Conservation (phyloP, 2,113 vertebrate species). For the Cyanoramphus novaezelandiae region DNA sequence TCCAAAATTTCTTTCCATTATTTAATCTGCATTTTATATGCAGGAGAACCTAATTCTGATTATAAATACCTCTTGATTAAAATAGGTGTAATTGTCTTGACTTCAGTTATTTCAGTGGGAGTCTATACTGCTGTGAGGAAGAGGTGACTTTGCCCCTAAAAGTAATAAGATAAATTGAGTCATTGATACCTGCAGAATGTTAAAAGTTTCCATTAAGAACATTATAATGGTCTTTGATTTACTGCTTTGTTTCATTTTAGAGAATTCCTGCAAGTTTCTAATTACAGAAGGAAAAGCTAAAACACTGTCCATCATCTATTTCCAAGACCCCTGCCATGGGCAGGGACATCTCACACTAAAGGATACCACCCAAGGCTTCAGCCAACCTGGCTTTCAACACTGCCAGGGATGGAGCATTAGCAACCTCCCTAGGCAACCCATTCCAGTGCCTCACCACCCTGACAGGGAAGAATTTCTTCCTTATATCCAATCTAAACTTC, state of each 20-base stretch:
- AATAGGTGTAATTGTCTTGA: neutral
- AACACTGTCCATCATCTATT: neutral
- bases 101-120: neutral
- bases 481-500: no score
- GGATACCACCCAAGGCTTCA: no score
- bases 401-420: no score
- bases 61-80: neutral
- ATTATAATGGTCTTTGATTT: neutral
- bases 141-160: neutral
- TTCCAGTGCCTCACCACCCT: no score
- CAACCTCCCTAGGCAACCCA: no score
- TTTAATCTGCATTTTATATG: neutral
- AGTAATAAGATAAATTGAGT: neutral
- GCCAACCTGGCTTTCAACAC: no score
- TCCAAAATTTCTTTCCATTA: neutral
- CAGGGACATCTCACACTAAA: no score
- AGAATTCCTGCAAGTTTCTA: neutral
- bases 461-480: no score
- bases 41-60: neutral
- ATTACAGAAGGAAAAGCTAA: neutral
- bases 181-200: neutral
- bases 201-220: neutral
- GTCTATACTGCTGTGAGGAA: neutral
- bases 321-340: no score
- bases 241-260: neutral